These are phyloP conservation scores for Siphamia tubifer DNA, from an alignment of 2,113 vertebrate species.

Conservation along the genomic window DNA sequence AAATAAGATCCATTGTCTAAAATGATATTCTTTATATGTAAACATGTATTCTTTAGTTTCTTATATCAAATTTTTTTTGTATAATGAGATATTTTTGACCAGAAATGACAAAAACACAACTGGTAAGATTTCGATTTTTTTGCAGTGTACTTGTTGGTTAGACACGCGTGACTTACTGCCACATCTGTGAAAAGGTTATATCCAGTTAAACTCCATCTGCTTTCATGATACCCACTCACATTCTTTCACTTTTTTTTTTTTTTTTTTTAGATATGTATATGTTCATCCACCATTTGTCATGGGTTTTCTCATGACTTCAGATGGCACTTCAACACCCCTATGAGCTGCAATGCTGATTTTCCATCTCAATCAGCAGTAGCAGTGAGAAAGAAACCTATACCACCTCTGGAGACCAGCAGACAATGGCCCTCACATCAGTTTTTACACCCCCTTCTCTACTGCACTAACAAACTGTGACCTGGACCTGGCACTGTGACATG, in stretches of 20 bases:
- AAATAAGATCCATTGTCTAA: too few species aligned
- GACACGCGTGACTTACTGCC: too few species aligned
- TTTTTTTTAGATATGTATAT: neutral
- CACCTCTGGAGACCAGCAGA: conserved; percentile 52
- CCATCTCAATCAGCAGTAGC: conserved; percentile 62
- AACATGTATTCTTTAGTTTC: too few species aligned
- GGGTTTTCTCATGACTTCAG: conserved; percentile 24
- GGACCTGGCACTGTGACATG: conserved; percentile 52
- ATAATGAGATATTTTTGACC: too few species aligned
- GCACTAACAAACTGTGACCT: conserved; percentile 52
- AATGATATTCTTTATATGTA: too few species aligned
- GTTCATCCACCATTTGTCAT: conserved; percentile 23
- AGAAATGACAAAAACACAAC: too few species aligned
- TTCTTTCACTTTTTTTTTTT: neutral
- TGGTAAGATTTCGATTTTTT: too few species aligned
- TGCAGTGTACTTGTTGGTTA: too few species aligned
- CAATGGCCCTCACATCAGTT: conserved; percentile 53
- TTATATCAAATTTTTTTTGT: too few species aligned
- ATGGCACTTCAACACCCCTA: conserved; percentile 41
- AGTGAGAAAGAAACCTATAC: conserved; percentile 44
- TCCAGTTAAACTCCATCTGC: neutral
- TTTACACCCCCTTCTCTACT: conserved; percentile 15
- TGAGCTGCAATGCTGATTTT: conserved; percentile 40
- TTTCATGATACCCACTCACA: conserved; percentile 3
- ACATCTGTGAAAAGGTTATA: conserved; percentile 2